Evolutionary conservation across 2,888 invertebrate genomes (phyloP), one percentile per base, ranked within the genome.

Genomic region (Scaptodrosophila latifasciaeformis): DNA sequence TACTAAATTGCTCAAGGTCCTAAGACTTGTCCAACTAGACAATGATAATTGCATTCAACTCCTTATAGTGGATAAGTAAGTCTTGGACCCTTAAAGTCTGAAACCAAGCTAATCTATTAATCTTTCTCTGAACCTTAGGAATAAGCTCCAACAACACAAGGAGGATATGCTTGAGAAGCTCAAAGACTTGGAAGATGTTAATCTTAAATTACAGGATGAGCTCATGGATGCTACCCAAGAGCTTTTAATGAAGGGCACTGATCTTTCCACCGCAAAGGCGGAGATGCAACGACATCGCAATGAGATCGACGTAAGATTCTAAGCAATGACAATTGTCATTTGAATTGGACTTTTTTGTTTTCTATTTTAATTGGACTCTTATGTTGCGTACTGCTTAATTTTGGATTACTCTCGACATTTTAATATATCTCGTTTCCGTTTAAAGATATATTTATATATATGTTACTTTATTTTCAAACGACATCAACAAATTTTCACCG

Each of bases 21-120:
- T 92, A 77, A 89, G 92, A 57, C 92, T 93, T 68, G 90, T 93
- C 74, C 91, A 92, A 80, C 87, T 91, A 70, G 92, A 92, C 79
- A 91, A 91, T 74, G 90, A 91, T 60, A 90, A 90, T 47, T 90
- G 90, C 72, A 90, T 91, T 76, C 90, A 89, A 62, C 90, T 90
- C 66, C 83, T 91, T 54, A 90, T 91, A 82, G 88, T 90, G 52
- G 90, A 92, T 81, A 89, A 90, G 89, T 91, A 85, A 86, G 86
- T 69, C 12, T 10, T 6, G 4, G 9, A 10, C 17, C 4, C 9
- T 2, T 2, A 6, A 34, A 1, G 10, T 17, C 2, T 9, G n/a
- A n/a, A n/a, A n/a, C n/a, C n/a, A n/a, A n/a, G n/a, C n/a, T n/a
- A n/a, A n/a, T n/a, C n/a, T n/a, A n/a, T n/a, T n/a, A n/a, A n/a